These are phyloP conservation scores for Porites lutea DNA, from an alignment of 64 coral and sea anemone species.

Conservation along the genomic window DNA sequence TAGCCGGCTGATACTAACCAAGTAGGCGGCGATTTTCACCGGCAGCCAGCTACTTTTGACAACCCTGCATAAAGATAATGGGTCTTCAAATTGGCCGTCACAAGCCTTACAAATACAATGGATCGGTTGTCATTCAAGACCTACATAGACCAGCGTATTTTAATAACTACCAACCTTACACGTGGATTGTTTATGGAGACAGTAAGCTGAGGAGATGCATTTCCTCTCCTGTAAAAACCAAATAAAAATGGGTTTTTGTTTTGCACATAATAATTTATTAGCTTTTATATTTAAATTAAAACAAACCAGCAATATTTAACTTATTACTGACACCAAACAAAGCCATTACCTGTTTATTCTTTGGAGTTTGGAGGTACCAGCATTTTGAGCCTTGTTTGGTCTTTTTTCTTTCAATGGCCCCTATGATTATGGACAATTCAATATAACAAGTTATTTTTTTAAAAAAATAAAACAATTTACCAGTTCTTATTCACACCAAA, in stretches of 20 bases:
- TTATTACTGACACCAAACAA: neutral
- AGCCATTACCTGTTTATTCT: neutral
- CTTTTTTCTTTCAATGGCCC: neutral
- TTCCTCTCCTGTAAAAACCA: neutral
- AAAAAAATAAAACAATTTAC: too few relatives aligned
- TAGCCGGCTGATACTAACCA: too few relatives aligned
- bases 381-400: slow-evolving; percentile 13
- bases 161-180: neutral
- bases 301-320: neutral
- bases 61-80: too few relatives aligned
- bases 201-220: neutral
- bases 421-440: neutral
- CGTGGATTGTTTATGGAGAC: slow-evolving; percentile 35
- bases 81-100: too few relatives aligned
- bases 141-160: too few relatives aligned
- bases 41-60: too few relatives aligned
- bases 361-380: neutral
- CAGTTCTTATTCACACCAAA: too few relatives aligned
- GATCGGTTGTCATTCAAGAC: too few relatives aligned
- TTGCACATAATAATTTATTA: too few relatives aligned
- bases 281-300: too few relatives aligned
- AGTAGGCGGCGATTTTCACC: too few relatives aligned
- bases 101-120: too few relatives aligned
- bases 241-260: neutral
- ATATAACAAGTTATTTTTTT: neutral